Conservation (phyloP, 2,888 invertebrate species). For the Eristalis pertinax region DNA sequence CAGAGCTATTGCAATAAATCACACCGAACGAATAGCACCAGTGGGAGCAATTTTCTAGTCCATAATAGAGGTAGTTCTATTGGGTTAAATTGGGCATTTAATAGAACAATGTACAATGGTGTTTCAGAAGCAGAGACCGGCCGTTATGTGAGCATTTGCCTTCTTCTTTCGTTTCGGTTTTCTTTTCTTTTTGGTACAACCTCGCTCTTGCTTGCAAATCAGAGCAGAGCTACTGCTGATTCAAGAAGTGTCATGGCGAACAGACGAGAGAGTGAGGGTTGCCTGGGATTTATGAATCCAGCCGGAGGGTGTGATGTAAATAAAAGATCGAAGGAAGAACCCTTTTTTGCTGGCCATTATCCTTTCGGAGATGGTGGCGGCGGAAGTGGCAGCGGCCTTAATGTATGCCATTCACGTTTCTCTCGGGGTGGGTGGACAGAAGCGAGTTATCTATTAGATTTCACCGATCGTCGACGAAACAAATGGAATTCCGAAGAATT, state of each 20-base stretch:
- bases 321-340: slow-evolving; percentile 45
- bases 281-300: slow-evolving; percentile 39
- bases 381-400: not conserved
- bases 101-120: slow-evolving; percentile 67
- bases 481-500: slow-evolving; percentile 20
- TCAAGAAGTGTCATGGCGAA: slow-evolving; percentile 44
- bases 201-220: slow-evolving; percentile 50
- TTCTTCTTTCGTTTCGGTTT: not conserved
- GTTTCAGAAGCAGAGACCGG: slow-evolving; percentile 34
- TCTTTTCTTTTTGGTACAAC: not conserved
- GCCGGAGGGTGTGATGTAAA: slow-evolving; percentile 57
- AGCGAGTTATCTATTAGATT: slow-evolving; percentile 18
- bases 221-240: slow-evolving; percentile 44
- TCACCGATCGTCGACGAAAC: slow-evolving; percentile 12
- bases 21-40: slow-evolving; percentile 65
- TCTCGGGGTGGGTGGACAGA: slow-evolving; percentile 7
- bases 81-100: slow-evolving; percentile 72
- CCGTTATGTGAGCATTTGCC: slow-evolving; percentile 13
- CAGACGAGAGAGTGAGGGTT: not conserved
- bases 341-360: slow-evolving; percentile 32
- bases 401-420: slow-evolving; percentile 32
- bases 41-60: slow-evolving; percentile 66
- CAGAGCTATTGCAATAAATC: slow-evolving; percentile 56
- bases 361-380: slow-evolving; percentile 2
- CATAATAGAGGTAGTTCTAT: slow-evolving; percentile 69